phyloP scores from a whole-genome alignment of 2,888 invertebrate genomes.

The Meta bourneti region DNA sequence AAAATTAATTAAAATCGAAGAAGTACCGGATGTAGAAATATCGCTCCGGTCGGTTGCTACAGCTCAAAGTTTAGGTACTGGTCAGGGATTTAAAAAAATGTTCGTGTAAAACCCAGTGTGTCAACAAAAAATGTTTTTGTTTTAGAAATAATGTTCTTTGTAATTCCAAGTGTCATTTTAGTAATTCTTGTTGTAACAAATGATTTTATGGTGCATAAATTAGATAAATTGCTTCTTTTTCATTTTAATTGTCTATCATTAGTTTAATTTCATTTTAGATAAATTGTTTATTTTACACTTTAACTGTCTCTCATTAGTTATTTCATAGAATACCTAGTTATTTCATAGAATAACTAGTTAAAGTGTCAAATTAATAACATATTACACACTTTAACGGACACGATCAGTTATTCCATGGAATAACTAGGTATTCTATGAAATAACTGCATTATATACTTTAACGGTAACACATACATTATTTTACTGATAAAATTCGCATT shows the following conservation, averaged over 20 bases:
- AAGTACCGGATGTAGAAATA: conserved; percentile 68
- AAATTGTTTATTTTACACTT: too few species aligned
- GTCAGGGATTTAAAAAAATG: conserved; percentile 66
- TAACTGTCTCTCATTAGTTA: too few species aligned
- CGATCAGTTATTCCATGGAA: conserved; percentile 72
- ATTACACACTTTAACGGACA: conserved; percentile 63
- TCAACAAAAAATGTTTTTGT: conserved; percentile 71
- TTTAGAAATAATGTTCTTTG: conserved; percentile 41
- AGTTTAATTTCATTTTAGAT: too few species aligned
- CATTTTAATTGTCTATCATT: too few species aligned
- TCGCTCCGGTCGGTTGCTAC: conserved; percentile 67
- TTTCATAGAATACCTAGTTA: too few species aligned
- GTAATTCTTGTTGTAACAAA: too few species aligned
- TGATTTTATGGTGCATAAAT: too few species aligned
- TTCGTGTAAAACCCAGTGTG: conserved; percentile 70
- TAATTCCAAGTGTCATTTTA: too few species aligned
- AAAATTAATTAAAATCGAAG: conserved; percentile 71
- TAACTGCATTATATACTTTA: conserved; percentile 70
- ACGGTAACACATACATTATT: conserved; percentile 42
- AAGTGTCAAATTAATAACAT: too few species aligned
- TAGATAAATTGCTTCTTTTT: too few species aligned
- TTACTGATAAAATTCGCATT: too few species aligned
- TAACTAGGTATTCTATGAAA: conserved; percentile 66
- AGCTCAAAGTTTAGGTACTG: conserved; percentile 70
- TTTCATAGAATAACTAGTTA: too few species aligned